These are phyloP conservation scores for Orchestes rusci DNA, from an alignment of 2,888 invertebrate species.

Conservation along the genomic window DNA sequence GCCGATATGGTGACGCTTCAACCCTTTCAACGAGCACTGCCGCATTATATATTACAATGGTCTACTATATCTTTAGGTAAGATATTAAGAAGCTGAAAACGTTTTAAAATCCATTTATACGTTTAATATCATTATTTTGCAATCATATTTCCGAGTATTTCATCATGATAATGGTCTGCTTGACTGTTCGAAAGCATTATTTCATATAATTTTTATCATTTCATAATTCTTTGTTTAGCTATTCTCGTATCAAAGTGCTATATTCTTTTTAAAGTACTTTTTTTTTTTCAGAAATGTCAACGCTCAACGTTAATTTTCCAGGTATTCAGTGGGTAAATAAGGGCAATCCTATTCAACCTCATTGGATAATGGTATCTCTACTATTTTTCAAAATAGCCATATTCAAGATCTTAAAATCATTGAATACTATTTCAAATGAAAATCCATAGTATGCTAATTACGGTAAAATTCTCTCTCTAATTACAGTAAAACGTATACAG, in stretches of 20 bases:
- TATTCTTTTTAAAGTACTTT: slow-evolving; percentile 1
- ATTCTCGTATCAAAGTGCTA: background rate
- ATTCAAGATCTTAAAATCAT: no score
- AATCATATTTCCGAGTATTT: background rate
- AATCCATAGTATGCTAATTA: no score
- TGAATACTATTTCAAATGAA: no score
- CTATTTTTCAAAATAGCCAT: no score
- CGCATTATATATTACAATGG: slow-evolving; percentile 46
- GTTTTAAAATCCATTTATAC: background rate
- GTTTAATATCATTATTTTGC: background rate
- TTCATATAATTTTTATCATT: no score
- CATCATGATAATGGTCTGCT: background rate
- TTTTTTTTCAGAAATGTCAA: slow-evolving; percentile 55
- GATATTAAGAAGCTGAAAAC: slow-evolving; percentile 12
- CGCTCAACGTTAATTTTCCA: slow-evolving; percentile 66
- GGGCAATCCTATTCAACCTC: slow-evolving; percentile 19
- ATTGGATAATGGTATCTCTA: slow-evolving; percentile 19
- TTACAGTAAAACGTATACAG: no score
- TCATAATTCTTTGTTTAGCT: slow-evolving; percentile 15
- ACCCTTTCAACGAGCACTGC: slow-evolving; percentile 48
- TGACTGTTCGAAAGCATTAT: background rate
- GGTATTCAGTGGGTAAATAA: slow-evolving; percentile 51
- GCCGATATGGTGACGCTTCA: slow-evolving; percentile 53
- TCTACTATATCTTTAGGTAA: slow-evolving; percentile 47
- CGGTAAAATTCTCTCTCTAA: no score